Evolutionary conservation across 2,797 vertebrate genomes (phyloP).

Genomic region (Neosilurus hyrtlii): DNA sequence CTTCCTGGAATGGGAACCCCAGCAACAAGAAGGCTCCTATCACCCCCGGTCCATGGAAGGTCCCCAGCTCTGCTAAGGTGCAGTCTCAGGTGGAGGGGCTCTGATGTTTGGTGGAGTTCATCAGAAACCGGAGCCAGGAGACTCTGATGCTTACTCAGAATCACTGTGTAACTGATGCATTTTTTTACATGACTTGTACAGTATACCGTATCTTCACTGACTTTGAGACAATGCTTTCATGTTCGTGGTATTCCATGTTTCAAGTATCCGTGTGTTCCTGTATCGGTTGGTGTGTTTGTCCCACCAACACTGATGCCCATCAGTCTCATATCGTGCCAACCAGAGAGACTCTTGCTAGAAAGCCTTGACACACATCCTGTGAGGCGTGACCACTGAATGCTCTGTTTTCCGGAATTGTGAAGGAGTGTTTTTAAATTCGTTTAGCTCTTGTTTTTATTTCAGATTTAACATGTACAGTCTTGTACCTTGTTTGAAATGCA

Average conservation of each 20-base stretch:
- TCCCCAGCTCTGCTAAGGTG: slow-evolving; percentile 81
- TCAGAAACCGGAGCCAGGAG: slow-evolving; percentile 44
- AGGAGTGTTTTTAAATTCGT: slow-evolving; percentile 59
- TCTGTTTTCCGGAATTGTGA: slow-evolving; percentile 44
- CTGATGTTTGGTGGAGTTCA: slow-evolving; percentile 17
- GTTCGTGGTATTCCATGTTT: slow-evolving; percentile 27
- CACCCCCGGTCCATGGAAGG: slow-evolving; percentile 93
- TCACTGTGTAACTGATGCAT: slow-evolving; percentile 69
- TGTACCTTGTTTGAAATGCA: slow-evolving; percentile 53
- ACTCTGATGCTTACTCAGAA: slow-evolving; percentile 51
- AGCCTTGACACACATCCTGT: slow-evolving; percentile 55
- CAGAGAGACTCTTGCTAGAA: slow-evolving; percentile 63
- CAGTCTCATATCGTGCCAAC: slow-evolving; percentile 64
- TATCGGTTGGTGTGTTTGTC: neutral
- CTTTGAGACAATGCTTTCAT: slow-evolving; percentile 14
- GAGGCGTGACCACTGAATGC: slow-evolving; percentile 44
- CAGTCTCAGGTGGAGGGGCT: slow-evolving; percentile 68
- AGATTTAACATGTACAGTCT: slow-evolving; percentile 40
- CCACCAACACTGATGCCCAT: slow-evolving; percentile 6
- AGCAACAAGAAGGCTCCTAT: slow-evolving; percentile 77
- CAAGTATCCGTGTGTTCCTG: slow-evolving; percentile 6
- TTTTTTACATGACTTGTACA: slow-evolving; percentile 55
- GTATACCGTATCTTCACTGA: slow-evolving; percentile 47
- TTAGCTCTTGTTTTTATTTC: neutral
- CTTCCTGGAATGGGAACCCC: slow-evolving; percentile 65